phyloP scores from a whole-genome alignment of 1,140 invertebrate genomes.

The Eriosoma lanigerum region DNA sequence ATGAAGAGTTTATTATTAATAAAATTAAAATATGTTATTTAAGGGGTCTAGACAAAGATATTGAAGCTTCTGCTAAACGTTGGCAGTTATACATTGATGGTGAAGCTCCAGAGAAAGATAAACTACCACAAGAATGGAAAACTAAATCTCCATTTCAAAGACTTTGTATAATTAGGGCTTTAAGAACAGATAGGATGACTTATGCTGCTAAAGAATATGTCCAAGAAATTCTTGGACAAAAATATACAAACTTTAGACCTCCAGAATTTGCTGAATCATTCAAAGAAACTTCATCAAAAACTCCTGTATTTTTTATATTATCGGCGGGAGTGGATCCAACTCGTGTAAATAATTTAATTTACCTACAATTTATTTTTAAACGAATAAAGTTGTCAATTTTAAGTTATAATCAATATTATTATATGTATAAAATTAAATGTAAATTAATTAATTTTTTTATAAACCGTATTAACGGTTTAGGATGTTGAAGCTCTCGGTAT shows the following conservation, averaged over 20 bases:
- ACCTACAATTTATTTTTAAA: too few relatives aligned
- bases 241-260: slow-evolving; percentile 76
- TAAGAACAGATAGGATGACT: slow-evolving; percentile 84
- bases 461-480: slow-evolving; percentile 56
- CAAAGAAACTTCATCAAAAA: slow-evolving; percentile 79
- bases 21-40: slow-evolving; percentile 5
- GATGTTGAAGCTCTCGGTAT: slow-evolving; percentile 81
- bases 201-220: slow-evolving; percentile 66
- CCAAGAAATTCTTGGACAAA: slow-evolving; percentile 82
- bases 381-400: too few relatives aligned
- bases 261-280: slow-evolving; percentile 83
- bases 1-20: not conserved
- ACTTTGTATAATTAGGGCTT: slow-evolving; percentile 83
- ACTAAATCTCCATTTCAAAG: slow-evolving; percentile 84
- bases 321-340: slow-evolving; percentile 93
- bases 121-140: slow-evolving; percentile 95
- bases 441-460: too few relatives aligned
- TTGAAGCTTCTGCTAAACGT: slow-evolving; percentile 85
- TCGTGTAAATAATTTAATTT: slow-evolving; percentile 62
- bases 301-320: slow-evolving; percentile 91
- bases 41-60: slow-evolving; percentile 84
- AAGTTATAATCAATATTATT: too few relatives aligned
- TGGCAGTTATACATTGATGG: slow-evolving; percentile 92
- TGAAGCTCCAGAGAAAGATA: slow-evolving; percentile 89
- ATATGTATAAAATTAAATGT: too few relatives aligned